Evolutionary conservation across 2,113 vertebrate genomes (phyloP), one percentile per base, ranked within the genome.

Genomic region (Oreotragus oreotragus): DNA sequence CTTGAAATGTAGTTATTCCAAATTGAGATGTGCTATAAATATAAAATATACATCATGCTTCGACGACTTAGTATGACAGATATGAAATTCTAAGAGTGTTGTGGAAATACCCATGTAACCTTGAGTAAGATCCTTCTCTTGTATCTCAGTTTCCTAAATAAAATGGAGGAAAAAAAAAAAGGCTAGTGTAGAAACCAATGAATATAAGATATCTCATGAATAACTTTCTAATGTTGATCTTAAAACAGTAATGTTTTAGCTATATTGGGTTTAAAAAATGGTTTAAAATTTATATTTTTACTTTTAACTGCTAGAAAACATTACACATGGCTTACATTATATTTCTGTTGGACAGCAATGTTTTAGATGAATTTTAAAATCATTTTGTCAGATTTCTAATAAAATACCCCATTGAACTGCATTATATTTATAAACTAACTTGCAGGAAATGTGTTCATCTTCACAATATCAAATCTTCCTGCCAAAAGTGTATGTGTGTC

Each of bases 381-480:
- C 43, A 45, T 45, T 45, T 45, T 45, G 43, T 45, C 43, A 45
- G 43, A 45, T 53, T 92, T 87, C 84, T 90, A 84, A 94, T 49
- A 81, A 85, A 60, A 58, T 49, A 45, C 57, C 89, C 39, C 57
- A 51, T 39, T 89, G 64, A 39, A 25, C 33, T 85, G 10, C 49
- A 62, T 91, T 97, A 13, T 90, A 80, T 86, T 89, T 93, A 64
- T 81, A 57, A 79, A 43, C 93, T 80, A 80, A 87, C 80, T 86
- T 76, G 16, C 25, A 7, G 47, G 47, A 17, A 73, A 84, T 53
- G 19, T 66, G 5, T 58, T 47, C 7, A 2, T 84, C 84, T 97
- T 55, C 36, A 36, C 27, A 73, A 39, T 47, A 43, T 53, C n/a
- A 30, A 58, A 17, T 96, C 36, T 93, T 70, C 30, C 25, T 58